Evolutionary conservation across 1,140 invertebrate species (phyloP), one percentile per base, ranked within the genome.

Genomic region (Monochamus saltuarius): DNA sequence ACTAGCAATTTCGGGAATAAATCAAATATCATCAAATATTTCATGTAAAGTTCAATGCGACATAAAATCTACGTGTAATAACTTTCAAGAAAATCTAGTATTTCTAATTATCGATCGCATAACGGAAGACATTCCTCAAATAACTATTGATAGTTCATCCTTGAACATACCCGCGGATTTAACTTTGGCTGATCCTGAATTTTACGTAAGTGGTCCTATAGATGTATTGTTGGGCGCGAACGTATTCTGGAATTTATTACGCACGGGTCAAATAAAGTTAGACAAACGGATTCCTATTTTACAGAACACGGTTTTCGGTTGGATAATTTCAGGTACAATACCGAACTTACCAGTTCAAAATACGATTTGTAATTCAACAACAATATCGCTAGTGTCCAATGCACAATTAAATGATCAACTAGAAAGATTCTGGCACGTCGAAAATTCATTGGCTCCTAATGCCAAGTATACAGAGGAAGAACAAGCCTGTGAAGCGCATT

Each of bases 211-310:
- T 29, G 6, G 22, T 29, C 22, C 36, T 11, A 47, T 63, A 10
- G 61, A 63, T 35, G 35, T 63, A 19, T 47, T 63, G 13, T 13
- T 63, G 6, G 63, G 63, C 11, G 40, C 39, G 29, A 35, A 35
- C 19, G 35, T 56, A 45, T 65, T 65, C 43, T 65, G 43, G 29
- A 45, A 61, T 34, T 9, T 61, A 11, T 16, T 65, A 38, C 35
- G 37, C 7, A 36, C 49, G 10, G 59, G 51, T 19, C 53, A 65
- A 46, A 57, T 61, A 9, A 36, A 43, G 35, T 43, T 61, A 34
- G 59, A 49, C 36, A 19, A n/a, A 22, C 43, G 40, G n/a, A 8
- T 3, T 10, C 62, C 62, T 11, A 37, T 59, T 39, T 52, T 61
- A 35, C 51, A 61, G 49, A 51, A 55, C 10, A 64, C 57, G 14